A percentile compares a stretch with the other conserved stretches of the same genome.
Evolutionary conservation across 1,140 invertebrate genomes (phyloP).

Genomic region (Pseudobourletiella spinata): DNA sequence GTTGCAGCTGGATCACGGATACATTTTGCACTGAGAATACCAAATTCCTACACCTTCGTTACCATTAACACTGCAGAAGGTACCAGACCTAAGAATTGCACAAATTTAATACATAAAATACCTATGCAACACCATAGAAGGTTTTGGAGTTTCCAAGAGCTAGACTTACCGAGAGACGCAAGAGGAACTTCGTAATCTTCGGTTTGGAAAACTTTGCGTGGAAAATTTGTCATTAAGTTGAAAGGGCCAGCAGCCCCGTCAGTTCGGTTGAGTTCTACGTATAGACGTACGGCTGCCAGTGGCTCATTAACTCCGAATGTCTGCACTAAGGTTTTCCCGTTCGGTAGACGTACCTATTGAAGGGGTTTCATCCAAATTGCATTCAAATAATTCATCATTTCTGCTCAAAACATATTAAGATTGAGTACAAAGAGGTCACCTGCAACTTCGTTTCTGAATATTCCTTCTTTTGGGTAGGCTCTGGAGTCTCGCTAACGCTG

Average conservation of each 20-base stretch:
- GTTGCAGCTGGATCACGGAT: no score
- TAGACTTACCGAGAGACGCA: constrained; percentile 59
- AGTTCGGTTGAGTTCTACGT: constrained; percentile 65
- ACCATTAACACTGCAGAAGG: constrained; percentile 71
- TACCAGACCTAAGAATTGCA: constrained; percentile 52
- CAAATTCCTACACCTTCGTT: no score
- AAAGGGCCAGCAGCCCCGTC: constrained; percentile 53
- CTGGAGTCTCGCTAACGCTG: constrained; percentile 25
- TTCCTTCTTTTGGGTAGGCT: constrained; percentile 42
- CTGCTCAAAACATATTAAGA: no score
- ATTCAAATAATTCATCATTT: no score
- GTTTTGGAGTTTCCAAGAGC: no score
- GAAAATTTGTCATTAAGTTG: constrained; percentile 74
- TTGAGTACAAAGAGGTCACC: no score
- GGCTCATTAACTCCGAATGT: constrained; percentile 77
- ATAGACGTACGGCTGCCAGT: constrained; percentile 76
- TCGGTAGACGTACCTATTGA: constrained; percentile 53
- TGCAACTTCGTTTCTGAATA: constrained; percentile 58
- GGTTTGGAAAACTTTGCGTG: constrained; percentile 70
- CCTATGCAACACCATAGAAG: background rate
- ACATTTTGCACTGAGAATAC: no score
- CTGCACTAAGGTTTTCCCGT: constrained; percentile 60
- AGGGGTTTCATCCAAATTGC: no score
- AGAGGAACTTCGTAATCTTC: constrained; percentile 81
- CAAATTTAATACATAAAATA: background rate